A percentile compares a stretch with the other conserved stretches of the same genome.
These are phyloP conservation scores for Melinaea marsaeus DNA, from an alignment of 2,888 invertebrate species.

Conservation along the genomic window DNA sequence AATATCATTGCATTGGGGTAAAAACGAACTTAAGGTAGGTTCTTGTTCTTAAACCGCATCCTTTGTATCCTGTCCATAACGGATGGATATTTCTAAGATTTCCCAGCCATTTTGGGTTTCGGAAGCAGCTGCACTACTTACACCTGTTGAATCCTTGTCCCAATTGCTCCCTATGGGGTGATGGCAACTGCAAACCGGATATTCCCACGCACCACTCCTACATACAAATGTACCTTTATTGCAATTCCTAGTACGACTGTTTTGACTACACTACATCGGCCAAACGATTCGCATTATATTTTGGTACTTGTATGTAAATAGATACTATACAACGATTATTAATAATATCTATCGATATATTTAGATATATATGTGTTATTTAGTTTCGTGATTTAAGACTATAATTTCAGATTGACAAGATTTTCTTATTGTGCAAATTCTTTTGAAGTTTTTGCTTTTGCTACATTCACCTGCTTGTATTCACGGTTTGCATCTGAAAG, in stretches of 20 bases:
- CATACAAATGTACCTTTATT: conserved; percentile 33
- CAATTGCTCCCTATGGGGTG: conserved; percentile 36
- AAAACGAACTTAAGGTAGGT: no score
- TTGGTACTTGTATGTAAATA: background rate
- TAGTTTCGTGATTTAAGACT: background rate
- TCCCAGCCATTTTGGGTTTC: conserved; percentile 50
- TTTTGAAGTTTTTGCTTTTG: conserved; percentile 21
- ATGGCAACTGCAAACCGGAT: conserved; percentile 49
- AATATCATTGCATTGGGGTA: no score
- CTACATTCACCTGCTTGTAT: conserved; percentile 67
- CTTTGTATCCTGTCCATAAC: conserved; percentile 38
- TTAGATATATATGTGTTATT: background rate
- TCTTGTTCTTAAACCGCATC: conserved; percentile 44
- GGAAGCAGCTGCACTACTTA: conserved; percentile 55
- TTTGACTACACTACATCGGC: background rate
- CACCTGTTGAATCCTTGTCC: conserved; percentile 62
- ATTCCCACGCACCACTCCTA: conserved; percentile 62
- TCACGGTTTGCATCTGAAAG: conserved; percentile 45
- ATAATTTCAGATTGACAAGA: background rate
- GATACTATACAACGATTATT: background rate
- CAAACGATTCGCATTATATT: background rate
- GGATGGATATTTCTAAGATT: conserved; percentile 33
- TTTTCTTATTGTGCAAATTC: conserved; percentile 7
- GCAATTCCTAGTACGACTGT: conserved; percentile 21
- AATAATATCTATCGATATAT: background rate